Evolutionary conservation across 2,797 vertebrate genomes (phyloP), one percentile per base, ranked within the genome.

Genomic region (Huso huso): DNA sequence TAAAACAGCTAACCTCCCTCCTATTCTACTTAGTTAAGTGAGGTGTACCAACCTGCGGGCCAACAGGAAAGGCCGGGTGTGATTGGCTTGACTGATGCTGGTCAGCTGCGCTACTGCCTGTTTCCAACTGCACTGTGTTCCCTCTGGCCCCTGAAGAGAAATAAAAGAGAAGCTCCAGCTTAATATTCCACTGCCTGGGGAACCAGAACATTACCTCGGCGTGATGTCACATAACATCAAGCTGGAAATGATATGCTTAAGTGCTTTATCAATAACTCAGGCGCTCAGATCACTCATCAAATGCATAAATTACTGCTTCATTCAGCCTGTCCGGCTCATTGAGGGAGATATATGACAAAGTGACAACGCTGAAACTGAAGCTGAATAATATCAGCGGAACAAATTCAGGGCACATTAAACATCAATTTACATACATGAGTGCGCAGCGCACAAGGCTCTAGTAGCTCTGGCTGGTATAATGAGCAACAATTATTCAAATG

Each of bases 21-120:
- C 37, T 37, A 37, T 37, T 37, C 37, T 37, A 37, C 37, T 37
- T 37, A 37, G 3, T 37, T 37, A 37, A 37, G 37, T 37, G 37
- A 5, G 37, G 37, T 37, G 5, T 37, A 88, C 92, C 85, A 71
- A 99, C 96, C 94, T 98, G 96, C 76, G 93, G 93, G 75, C 94
- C 96, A 78, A 97, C 87, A 1, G 94, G 83, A 78, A 94, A 99
- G 0, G 90, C 77, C 15, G 93, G 91, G 74, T 97, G 96, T 64
- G 92, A 84, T 79, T 95, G 95, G 72, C 88, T 85, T 73, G 92
- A 80, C 23, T 92, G 93, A 78, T 92, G 91, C 74, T 92, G 94
- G 71, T 98, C 95, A 70, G 91, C 87, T 57, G 93, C 88, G 75
- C 89, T 90, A 82, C 88, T 90, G 82, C 90, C 93, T 11, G 90